Evolutionary conservation across 2,888 invertebrate genomes (phyloP).

Genomic region (Eutolmus rufibarbis): DNA sequence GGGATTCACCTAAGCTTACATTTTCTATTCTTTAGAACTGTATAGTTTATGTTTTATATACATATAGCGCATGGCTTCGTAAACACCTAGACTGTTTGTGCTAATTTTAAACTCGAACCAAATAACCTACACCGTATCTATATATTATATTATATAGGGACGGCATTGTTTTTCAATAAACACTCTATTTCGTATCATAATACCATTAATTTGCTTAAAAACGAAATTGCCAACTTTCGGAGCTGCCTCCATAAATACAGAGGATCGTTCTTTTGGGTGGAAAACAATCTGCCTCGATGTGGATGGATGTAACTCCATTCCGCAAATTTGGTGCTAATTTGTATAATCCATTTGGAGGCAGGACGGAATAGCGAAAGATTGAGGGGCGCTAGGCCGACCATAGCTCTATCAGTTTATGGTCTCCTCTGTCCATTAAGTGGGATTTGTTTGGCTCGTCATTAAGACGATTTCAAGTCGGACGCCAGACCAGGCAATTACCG

Average conservation of each 20-base stretch:
- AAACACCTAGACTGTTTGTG: no score
- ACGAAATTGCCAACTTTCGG: neutral
- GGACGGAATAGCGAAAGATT: neutral
- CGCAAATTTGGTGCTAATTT: neutral
- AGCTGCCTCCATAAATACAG: neutral
- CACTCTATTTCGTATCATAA: no score
- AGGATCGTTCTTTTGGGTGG: neutral
- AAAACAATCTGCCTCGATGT: neutral
- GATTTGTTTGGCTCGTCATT: constrained; percentile 13
- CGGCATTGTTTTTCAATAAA: no score
- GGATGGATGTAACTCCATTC: neutral
- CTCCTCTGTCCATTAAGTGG: neutral
- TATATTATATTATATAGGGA: no score
- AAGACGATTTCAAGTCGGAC: neutral
- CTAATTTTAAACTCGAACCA: no score
- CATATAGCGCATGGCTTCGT: no score
- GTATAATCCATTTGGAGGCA: neutral
- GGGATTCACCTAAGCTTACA: no score
- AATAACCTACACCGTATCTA: no score
- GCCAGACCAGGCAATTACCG: neutral
- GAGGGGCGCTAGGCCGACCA: neutral
- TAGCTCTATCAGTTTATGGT: neutral
- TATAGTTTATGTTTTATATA: no score
- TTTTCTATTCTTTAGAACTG: no score
- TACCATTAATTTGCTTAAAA: neutral